Base-by-base conservation (phyloP, 2,113 vertebrate genomes). In the Rhadina sibilatrix region DNA sequence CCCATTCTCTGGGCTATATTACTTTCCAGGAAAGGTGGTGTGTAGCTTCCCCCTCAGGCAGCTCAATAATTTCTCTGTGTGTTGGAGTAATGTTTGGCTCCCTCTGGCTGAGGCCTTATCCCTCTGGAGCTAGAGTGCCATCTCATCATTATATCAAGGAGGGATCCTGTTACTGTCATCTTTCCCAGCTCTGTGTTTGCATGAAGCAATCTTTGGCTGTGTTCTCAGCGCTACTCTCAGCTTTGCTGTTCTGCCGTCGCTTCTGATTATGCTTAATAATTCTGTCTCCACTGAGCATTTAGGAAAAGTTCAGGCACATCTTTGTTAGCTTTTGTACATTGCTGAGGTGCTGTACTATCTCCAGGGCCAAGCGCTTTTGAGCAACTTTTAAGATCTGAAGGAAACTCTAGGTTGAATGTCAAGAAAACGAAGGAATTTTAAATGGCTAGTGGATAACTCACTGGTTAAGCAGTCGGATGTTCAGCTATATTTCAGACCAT, bases 321-420 rank as follows among this genome's bases (percentile, higher is more conserved):
- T 60, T 49, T 2, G 4, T 40, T 64, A 71, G 44, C 4, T 77
- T 46, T 66, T 11, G 3, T 38, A 23, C 0, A 0, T 35, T 63
- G 3, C 30, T 47, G 44, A 75, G 14, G 16, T 68, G 16, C 33
- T 20, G 10, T 53, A 11, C 37, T 15, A 24, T 52, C 4, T 21
- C n/a, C 33, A 30, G 17, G n/a, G 46, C 24, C 10, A 52, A 44
- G 24, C 0, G 0, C 42, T 87, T 94, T 15, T 13, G 37, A 75
- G 33, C 17, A 65, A 10, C 22, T 82, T 37, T 2, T 64, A 23
- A 59, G 20, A 35, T 11, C 6, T 56, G 42, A 49, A 16, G 35
- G 53, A 33, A 50, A 13, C 22, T 35, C 11, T 12, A 24, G 15
- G 23, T 44, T 87, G 46, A 59, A 50, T 50, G 23, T 8, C 31